phyloP scores from a whole-genome alignment of 2,888 invertebrate species.

The Plagiodera versicolora region DNA sequence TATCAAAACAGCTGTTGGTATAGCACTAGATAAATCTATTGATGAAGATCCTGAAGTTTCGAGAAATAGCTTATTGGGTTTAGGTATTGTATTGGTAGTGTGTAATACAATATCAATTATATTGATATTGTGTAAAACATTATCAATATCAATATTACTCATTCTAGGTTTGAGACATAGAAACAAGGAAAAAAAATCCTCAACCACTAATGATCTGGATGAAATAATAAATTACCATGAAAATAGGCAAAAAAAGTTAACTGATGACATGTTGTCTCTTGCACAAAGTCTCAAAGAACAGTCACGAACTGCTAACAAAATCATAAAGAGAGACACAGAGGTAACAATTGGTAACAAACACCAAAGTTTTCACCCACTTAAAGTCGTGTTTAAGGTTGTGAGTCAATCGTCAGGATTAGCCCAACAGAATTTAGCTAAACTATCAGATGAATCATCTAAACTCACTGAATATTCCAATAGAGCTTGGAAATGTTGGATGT shows the following conservation, averaged over 20 bases:
- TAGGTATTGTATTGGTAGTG: slow-evolving; percentile 41
- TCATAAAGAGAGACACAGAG: slow-evolving; percentile 88
- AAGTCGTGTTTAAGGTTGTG: slow-evolving; percentile 59
- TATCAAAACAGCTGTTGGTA: slow-evolving; percentile 40
- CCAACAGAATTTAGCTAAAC: slow-evolving; percentile 74
- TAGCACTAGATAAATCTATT: slow-evolving; percentile 39
- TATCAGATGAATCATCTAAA: slow-evolving; percentile 79
- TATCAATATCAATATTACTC: not conserved
- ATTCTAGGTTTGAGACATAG: slow-evolving; percentile 56
- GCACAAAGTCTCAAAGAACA: slow-evolving; percentile 89
- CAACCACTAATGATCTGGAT: slow-evolving; percentile 68
- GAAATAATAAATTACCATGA: slow-evolving; percentile 84
- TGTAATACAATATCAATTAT: not conserved
- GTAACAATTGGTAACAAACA: slow-evolving; percentile 51
- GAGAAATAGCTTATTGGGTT: slow-evolving; percentile 46
- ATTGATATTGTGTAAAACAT: no score
- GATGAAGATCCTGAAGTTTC: slow-evolving; percentile 38
- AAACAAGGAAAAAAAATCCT: slow-evolving; percentile 57
- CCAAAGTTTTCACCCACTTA: not conserved
- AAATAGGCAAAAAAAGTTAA: slow-evolving; percentile 87
- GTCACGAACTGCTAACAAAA: slow-evolving; percentile 82
- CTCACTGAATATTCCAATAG: slow-evolving; percentile 82
- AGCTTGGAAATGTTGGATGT: slow-evolving; percentile 94
- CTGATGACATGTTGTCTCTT: slow-evolving; percentile 90
- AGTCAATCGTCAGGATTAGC: slow-evolving; percentile 77